Percentiles rank a stretch among this genome's conserved stretches.
These are phyloP conservation scores for Eupeodes latifasciatus DNA, from an alignment of 2,888 invertebrate species.

Conservation along the genomic window DNA sequence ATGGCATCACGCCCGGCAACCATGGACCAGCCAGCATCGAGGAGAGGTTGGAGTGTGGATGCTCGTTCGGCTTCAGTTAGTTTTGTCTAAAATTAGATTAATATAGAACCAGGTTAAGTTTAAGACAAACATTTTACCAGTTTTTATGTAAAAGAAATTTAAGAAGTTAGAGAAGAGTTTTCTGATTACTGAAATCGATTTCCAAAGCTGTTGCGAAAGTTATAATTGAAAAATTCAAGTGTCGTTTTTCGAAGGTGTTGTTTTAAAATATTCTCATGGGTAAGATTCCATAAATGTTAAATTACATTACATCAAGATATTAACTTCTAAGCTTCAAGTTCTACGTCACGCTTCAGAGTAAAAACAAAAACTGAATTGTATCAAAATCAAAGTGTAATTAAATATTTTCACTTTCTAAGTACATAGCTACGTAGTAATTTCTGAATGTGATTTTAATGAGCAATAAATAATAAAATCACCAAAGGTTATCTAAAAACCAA, in stretches of 20 bases:
- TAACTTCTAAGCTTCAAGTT: neutral
- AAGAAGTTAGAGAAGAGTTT: too few species aligned
- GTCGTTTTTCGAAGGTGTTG: too few species aligned
- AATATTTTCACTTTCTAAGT: conserved; percentile 43
- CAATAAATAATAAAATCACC: neutral
- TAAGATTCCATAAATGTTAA: too few species aligned
- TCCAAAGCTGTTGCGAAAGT: too few species aligned
- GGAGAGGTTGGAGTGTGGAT: conserved; percentile 87
- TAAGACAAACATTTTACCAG: too few species aligned
- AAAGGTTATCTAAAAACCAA: conserved; percentile 52
- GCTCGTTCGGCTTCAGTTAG: conserved; percentile 89
- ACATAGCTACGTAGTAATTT: neutral
- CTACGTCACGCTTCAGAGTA: neutral
- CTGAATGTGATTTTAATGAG: conserved; percentile 10
- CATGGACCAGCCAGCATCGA: conserved; percentile 90
- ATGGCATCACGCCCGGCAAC: conserved; percentile 95
- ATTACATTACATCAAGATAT: too few species aligned
- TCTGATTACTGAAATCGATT: too few species aligned
- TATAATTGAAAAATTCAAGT: too few species aligned
- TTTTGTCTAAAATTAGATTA: conserved; percentile 86
- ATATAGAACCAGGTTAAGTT: neutral
- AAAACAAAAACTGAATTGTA: conserved; percentile 12
- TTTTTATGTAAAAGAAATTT: too few species aligned
- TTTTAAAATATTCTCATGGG: too few species aligned
- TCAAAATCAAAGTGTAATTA: neutral